Base-by-base conservation (phyloP, 2,113 vertebrate genomes). In the Hemicordylus capensis region DNA sequence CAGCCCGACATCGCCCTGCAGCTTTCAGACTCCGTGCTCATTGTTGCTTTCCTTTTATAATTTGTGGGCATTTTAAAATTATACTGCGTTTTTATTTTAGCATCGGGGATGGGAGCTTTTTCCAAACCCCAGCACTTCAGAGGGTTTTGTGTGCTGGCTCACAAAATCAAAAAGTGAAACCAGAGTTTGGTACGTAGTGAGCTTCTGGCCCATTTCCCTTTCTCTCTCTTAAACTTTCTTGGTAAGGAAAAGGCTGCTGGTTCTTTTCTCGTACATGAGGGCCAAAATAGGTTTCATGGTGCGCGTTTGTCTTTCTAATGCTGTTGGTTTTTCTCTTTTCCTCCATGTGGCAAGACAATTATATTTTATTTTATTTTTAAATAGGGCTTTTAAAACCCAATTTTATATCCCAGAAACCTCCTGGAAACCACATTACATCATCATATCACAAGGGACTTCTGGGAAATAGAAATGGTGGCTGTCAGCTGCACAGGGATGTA, bases 261-360 rank as follows among this genome's bases (percentile, higher is more conserved):
- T 64, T 78, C 66, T 56, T 31, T 34, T 79, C 58, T 73, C 42
- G 1, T 4, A 8, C 5, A 58, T 9, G 19, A 39, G 12, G 19
- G 58, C 19, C 51, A 72, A 76, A 70, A 77, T 24, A 56, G 20
- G 4, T 28, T 76, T 76, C 44, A 26, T 12, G n/a, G n/a, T n/a
- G 3, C 26, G 24, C 58, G 39, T 59, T 42, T 67, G 20, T 28
- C 39, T 37, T 73, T 51, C 28, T 67, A 44, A 74, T 42, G 24
- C 19, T 17, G 24, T 5, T 59, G 22, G 7, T 59, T 34, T 70
- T 44, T 28, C 6, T 69, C 74, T 86, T 5, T 28, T 77, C 66
- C 31, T 75, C 46, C 51, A 51, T 58, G 44, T 31, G 3, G 44
- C 31, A 28, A 2, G 80, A 6, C 5, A 7, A 9, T 0, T 0